A percentile compares a stretch with the other conserved stretches of the same genome.
phyloP scores from a whole-genome alignment of 2,113 vertebrate species.

The Plestiodon gilberti region DNA sequence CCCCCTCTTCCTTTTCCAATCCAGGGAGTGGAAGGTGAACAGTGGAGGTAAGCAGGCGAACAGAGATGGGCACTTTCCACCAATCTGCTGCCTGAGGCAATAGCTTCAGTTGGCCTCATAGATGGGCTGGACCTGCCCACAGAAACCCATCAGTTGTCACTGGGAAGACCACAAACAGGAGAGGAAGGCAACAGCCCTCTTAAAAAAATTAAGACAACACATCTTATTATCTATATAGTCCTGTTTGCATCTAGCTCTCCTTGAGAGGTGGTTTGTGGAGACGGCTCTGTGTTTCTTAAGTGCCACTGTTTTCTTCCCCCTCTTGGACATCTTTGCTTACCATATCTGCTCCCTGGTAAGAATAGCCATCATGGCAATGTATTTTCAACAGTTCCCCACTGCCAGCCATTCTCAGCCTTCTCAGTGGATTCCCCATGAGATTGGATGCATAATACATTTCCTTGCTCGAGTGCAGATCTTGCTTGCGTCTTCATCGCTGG shows the following conservation, averaged over 20 bases:
- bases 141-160: too few species aligned
- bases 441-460: slow-evolving; percentile 65
- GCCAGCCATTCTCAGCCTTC: slow-evolving; percentile 60
- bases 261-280: slow-evolving; percentile 16
- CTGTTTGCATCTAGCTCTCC: slow-evolving; percentile 15
- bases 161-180: too few species aligned
- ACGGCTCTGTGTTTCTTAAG: slow-evolving; percentile 39
- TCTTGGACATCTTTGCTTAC: slow-evolving; percentile 44
- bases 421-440: slow-evolving; percentile 60
- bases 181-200: too few species aligned
- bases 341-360: slow-evolving; percentile 60
- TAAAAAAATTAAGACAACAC: too few species aligned
- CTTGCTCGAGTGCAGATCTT: slow-evolving; percentile 55
- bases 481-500: slow-evolving; percentile 23
- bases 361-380: slow-evolving; percentile 66
- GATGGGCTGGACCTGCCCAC: too few species aligned
- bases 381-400: slow-evolving; percentile 69
- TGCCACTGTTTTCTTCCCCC: slow-evolving; percentile 40
- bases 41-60: too few species aligned
- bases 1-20: slow-evolving; percentile 16
- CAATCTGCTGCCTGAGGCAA: too few species aligned
- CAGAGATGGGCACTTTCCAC: too few species aligned
- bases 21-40: too few species aligned
- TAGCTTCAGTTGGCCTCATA: too few species aligned
- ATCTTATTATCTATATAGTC: neutral